phyloP scores from a whole-genome alignment of 1,140 invertebrate genomes.

The Acyrthosiphon pisum region DNA sequence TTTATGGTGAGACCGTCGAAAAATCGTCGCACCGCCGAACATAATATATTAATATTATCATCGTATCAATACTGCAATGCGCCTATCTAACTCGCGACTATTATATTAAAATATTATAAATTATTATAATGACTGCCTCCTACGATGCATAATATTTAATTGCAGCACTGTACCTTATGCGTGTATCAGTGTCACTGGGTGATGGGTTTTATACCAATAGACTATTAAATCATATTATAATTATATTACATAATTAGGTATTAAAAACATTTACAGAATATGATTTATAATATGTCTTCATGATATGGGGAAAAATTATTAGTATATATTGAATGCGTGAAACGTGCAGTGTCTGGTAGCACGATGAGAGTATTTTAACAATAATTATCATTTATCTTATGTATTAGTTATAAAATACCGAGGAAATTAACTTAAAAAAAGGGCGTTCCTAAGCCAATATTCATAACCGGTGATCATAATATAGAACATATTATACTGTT shows the following conservation, averaged over 20 bases:
- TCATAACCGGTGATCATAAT: not conserved
- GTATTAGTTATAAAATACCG: too few relatives aligned
- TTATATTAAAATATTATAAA: not conserved
- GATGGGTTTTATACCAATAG: too few relatives aligned
- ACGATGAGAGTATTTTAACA: too few relatives aligned
- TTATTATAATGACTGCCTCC: not conserved
- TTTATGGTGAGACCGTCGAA: not conserved
- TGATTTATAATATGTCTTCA: not conserved
- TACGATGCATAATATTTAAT: not conserved
- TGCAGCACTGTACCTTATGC: too few relatives aligned
- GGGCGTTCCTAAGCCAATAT: not conserved
- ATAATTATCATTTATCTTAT: too few relatives aligned
- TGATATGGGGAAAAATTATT: not conserved
- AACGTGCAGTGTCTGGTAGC: too few relatives aligned
- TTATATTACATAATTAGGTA: too few relatives aligned
- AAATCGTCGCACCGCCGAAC: not conserved
- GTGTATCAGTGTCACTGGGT: too few relatives aligned
- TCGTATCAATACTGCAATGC: not conserved
- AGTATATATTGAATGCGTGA: too few relatives aligned
- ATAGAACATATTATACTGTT: not conserved
- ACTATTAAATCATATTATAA: too few relatives aligned
- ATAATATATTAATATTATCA: not conserved
- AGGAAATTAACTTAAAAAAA: too few relatives aligned
- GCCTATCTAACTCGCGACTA: not conserved
- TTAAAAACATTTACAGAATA: not conserved